These are phyloP conservation scores for Semnornis frantzii DNA, from an alignment of 2,113 vertebrate genomes.

Conservation along the genomic window DNA sequence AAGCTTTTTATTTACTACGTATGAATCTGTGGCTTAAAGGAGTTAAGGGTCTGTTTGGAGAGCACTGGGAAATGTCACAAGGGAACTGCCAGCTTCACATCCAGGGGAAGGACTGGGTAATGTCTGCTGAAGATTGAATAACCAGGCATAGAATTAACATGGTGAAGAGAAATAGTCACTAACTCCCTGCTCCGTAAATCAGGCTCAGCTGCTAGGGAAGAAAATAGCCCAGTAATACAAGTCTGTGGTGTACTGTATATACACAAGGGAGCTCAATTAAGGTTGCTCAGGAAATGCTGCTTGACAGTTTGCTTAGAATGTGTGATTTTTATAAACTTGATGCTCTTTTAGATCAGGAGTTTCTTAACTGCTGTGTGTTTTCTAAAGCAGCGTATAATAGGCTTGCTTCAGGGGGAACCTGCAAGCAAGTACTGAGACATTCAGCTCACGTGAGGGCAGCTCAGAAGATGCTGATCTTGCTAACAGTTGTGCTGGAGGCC, in stretches of 20 bases:
- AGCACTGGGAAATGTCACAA: neutral
- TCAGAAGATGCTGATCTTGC: neutral
- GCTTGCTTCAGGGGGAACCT: neutral
- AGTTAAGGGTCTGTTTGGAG: neutral
- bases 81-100: neutral
- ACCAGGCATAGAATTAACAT: neutral
- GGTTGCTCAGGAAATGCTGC: constrained; percentile 12
- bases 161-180: neutral
- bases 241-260: neutral
- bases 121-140: neutral
- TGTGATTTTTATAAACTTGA: constrained; percentile 20
- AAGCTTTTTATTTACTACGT: neutral
- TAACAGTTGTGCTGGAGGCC: neutral
- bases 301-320: constrained; percentile 27
- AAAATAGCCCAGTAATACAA: constrained; percentile 1
- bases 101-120: neutral
- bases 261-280: constrained; percentile 28
- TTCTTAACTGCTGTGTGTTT: constrained; percentile 35
- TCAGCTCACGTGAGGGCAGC: neutral
- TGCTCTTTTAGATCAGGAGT: neutral
- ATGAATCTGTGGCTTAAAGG: neutral
- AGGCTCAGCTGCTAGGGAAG: neutral
- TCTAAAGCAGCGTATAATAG: neutral
- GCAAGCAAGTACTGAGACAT: neutral
- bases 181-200: neutral